Evolutionary conservation across 2,113 vertebrate genomes (phyloP).

Genomic region (Alethe diademata): DNA sequence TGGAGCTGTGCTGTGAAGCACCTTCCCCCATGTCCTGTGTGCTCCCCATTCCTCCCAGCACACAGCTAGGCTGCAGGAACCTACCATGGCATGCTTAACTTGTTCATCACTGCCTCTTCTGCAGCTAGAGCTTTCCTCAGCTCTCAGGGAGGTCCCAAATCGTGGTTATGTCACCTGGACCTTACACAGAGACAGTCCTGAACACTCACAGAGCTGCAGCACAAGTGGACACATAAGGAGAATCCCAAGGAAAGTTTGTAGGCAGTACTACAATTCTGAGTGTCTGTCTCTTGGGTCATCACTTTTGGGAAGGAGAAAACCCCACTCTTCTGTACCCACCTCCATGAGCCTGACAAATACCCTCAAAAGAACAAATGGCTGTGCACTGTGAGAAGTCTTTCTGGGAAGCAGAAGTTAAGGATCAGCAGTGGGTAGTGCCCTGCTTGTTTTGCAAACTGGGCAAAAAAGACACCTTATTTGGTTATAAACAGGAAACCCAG

Average conservation of each 20-base stretch:
- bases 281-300: not conserved
- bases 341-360: not conserved
- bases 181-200: not conserved
- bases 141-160: not conserved
- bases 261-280: not conserved
- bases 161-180: not conserved
- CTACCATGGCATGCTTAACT: fast-evolving
- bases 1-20: not conserved
- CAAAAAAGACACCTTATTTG: not conserved
- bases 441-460: not conserved
- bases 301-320: not conserved
- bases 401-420: not conserved
- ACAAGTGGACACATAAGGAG: not conserved
- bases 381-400: not conserved
- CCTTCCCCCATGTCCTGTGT: fast-evolving
- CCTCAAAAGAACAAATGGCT: not conserved
- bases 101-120: not conserved
- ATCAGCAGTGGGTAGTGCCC: not conserved
- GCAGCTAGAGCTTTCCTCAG: not conserved
- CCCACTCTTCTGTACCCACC: not conserved
- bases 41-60: not conserved
- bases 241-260: not conserved
- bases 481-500: constrained; percentile 32
- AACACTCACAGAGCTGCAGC: not conserved
- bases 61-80: not conserved